Evolutionary conservation across 2,888 invertebrate genomes (phyloP), one percentile per base, ranked within the genome.

Genomic region (Drosophila monieri): DNA sequence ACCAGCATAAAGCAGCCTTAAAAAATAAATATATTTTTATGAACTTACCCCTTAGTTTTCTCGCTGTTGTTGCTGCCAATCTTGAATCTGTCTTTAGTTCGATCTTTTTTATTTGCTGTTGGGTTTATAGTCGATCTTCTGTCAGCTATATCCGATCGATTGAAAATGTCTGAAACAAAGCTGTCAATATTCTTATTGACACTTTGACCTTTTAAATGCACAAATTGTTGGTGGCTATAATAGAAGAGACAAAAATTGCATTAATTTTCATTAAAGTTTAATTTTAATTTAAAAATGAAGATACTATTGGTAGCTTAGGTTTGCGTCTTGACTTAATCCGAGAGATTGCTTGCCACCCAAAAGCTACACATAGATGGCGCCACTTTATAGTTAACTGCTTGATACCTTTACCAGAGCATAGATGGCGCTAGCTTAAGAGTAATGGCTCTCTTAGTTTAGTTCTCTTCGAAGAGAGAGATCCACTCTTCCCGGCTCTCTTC

Each of bases 201-300:
- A 43, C 52, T 32, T 77, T 76, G 72, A 66, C 68, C 73, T 68
- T 72, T 74, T 69, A 78, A 76, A 70, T 46, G 64, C 64, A 52
- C 52, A 64, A 64, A 37, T 37, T 25, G 71, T 78, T 76, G 86
- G 83, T 80, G 76, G 77, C 88, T 88, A 79, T 4, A 71, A 56
- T 4, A 25, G 43, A 12, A 73, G 5, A 25, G 8, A 8, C 4
- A 5, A 3, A 6, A 57, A 15, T 15, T 9, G 37, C 4, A 43
- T 21, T 18, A 25, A 6, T 21, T 21, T 30, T 6, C 30, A 10
- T 21, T 10, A 43, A 6, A 18, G 3, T 43, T 9, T 3, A 8
- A 35, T 18, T 56, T 14, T n/a, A n/a, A 18, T 14, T 35, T 35
- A 35, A 35, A 9, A 27, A 27, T 27, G 5, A 6, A 15, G 1